Conservation (phyloP, 2,888 invertebrate species). For the Lycocerus yunnanus region DNA sequence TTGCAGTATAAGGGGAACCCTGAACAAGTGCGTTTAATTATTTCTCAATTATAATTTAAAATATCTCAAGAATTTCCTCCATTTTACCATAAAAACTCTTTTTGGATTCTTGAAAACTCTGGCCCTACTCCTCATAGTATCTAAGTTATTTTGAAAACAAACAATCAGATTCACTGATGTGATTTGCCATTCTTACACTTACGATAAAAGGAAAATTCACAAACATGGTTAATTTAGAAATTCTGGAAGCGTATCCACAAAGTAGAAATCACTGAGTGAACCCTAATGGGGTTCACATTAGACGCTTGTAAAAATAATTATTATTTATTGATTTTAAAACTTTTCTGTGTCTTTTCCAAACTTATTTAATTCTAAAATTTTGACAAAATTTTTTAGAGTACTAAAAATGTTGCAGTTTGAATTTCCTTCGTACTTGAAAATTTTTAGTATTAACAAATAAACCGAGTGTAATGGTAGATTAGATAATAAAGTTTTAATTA, state of each 20-base stretch:
- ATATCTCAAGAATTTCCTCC: too few relatives aligned
- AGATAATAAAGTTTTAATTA: not conserved
- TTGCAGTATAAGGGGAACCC: too few relatives aligned
- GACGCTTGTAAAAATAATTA: not conserved
- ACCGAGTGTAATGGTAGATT: not conserved
- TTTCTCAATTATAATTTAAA: too few relatives aligned
- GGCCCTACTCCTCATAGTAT: too few relatives aligned
- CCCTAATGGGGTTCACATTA: not conserved
- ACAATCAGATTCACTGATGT: not conserved
- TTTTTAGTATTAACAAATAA: not conserved
- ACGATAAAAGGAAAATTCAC: not conserved
- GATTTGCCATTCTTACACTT: not conserved
- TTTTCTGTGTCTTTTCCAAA: not conserved
- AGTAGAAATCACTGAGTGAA: not conserved
- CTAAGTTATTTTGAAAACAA: not conserved
- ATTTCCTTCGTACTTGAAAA: not conserved
- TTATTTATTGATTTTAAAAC: not conserved
- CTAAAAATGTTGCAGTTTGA: too few relatives aligned
- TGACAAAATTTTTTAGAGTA: too few relatives aligned
- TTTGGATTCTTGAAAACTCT: too few relatives aligned
- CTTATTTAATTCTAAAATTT: not conserved
- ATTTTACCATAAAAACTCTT: too few relatives aligned
- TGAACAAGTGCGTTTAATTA: too few relatives aligned
- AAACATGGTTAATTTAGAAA: not conserved
- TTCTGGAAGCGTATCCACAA: not conserved